These are phyloP conservation scores for Engraulis encrasicolus DNA, from an alignment of 2,113 vertebrate genomes.

Conservation along the genomic window DNA sequence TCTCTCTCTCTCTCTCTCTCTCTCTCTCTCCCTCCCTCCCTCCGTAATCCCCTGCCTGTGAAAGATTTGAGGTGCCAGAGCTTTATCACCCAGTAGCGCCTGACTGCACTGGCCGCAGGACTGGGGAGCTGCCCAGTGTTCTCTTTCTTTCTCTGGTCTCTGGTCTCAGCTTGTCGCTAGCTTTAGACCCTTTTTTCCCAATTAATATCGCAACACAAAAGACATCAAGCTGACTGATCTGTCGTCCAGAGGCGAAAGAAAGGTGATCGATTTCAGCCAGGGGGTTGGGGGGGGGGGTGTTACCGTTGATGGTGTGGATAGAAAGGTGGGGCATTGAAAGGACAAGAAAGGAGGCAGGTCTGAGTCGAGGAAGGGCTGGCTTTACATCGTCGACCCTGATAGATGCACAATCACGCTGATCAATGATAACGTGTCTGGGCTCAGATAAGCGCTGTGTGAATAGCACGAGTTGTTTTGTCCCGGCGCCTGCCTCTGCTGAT, in stretches of 20 bases:
- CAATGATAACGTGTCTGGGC: conserved; percentile 64
- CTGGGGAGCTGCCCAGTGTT: neutral
- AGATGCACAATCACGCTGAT: conserved; percentile 66
- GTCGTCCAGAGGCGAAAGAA: conserved; percentile 55
- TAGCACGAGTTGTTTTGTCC: neutral
- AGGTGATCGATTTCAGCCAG: conserved; percentile 59
- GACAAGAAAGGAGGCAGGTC: conserved; percentile 30
- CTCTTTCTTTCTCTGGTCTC: too few relatives aligned
- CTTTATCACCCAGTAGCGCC: conserved; percentile 12
- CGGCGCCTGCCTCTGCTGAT: neutral
- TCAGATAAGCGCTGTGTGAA: conserved; percentile 68
- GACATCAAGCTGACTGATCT: conserved; percentile 66
- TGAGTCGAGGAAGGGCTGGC: conserved; percentile 46
- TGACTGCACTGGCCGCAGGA: neutral
- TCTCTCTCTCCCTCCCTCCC: conserved; percentile 4
- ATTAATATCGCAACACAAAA: conserved; percentile 55
- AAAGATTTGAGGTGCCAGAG: conserved; percentile 16
- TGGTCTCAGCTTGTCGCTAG: neutral
- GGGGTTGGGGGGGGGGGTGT: too few relatives aligned
- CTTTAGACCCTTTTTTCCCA: conserved; percentile 26
- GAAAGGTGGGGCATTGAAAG: neutral
- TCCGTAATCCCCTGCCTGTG: conserved; percentile 31
- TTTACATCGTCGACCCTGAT: conserved; percentile 51
- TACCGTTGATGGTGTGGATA: conserved; percentile 38
- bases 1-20: too few relatives aligned